Evolutionary conservation across 2,888 invertebrate species (phyloP).

Genomic region (Latheticus oryzae): DNA sequence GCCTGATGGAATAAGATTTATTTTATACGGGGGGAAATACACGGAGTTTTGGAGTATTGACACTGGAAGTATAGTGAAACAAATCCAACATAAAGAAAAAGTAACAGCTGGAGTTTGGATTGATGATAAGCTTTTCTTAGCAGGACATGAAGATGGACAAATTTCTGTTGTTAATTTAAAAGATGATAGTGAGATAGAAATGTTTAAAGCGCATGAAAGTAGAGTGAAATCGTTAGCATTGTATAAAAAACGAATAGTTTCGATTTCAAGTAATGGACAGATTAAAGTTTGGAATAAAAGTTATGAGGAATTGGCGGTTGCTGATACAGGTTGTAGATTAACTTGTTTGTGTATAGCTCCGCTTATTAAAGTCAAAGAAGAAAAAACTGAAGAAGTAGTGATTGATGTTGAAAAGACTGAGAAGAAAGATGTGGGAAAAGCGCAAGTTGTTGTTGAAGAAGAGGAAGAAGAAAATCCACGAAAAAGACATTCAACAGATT

Average conservation of each 20-base stretch:
- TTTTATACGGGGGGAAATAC: conserved; percentile 76
- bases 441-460: conserved; percentile 48
- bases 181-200: conserved; percentile 66
- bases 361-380: conserved; percentile 58
- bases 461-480: conserved; percentile 44
- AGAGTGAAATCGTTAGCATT: conserved; percentile 77
- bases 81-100: conserved; percentile 75
- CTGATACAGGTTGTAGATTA: conserved; percentile 78
- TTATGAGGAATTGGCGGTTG: conserved; percentile 69
- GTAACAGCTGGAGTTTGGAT: conserved; percentile 80
- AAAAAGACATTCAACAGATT: too few relatives aligned
- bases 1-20: conserved; percentile 81
- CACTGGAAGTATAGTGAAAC: conserved; percentile 78
- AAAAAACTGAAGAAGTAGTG: conserved; percentile 53
- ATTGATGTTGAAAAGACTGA: conserved; percentile 40
- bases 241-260: conserved; percentile 71
- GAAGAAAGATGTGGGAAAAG: conserved; percentile 25
- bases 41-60: conserved; percentile 86
- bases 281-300: conserved; percentile 77
- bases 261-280: conserved; percentile 83
- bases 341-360: conserved; percentile 76
- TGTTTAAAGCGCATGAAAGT: conserved; percentile 71
- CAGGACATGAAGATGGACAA: conserved; percentile 82
- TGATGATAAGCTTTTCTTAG: conserved; percentile 71
- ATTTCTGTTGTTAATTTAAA: conserved; percentile 72